Evolutionary conservation across 2,113 vertebrate species (phyloP).

Genomic region (Ondatra zibethicus): DNA sequence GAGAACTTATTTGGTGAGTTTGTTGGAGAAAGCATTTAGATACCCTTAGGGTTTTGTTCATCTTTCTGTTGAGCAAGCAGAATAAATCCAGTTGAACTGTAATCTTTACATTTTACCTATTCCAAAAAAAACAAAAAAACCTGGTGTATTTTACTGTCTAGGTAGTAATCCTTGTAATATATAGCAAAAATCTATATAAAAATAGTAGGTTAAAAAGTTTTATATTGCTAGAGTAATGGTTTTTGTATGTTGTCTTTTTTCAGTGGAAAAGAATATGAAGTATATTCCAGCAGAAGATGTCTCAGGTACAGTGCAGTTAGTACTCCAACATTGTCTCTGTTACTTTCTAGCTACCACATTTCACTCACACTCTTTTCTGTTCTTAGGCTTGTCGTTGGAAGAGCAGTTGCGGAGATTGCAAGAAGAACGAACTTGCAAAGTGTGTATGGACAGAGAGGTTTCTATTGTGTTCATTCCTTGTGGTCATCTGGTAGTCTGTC

Average conservation of each 20-base stretch:
- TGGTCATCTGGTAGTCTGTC: conserved; percentile 92
- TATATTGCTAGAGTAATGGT: conserved; percentile 31
- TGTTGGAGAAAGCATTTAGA: conserved; percentile 41
- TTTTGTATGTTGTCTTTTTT: conserved; percentile 78
- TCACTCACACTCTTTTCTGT: neutral
- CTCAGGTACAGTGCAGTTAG: conserved; percentile 90
- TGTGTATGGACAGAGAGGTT: conserved; percentile 93
- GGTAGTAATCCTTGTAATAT: neutral
- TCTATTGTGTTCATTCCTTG: conserved; percentile 93
- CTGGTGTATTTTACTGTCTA: neutral
- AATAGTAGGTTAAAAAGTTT: neutral
- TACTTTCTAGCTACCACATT: neutral
- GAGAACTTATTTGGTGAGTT: conserved; percentile 95
- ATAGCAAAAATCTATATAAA: neutral
- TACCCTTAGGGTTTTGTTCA: conserved; percentile 16
- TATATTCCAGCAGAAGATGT: conserved; percentile 94
- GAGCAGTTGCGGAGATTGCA: conserved; percentile 91
- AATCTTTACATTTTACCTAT: neutral
- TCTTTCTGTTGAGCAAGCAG: conserved; percentile 9
- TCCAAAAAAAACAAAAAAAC: neutral
- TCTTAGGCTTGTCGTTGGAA: conserved; percentile 89
- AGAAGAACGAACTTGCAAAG: conserved; percentile 92
- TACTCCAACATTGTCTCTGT: neutral
- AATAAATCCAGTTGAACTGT: conserved; percentile 15
- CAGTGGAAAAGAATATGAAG: conserved; percentile 96